These are phyloP conservation scores for Uropsilus gracilis DNA, from an alignment of 2,113 vertebrate species.

Conservation along the genomic window DNA sequence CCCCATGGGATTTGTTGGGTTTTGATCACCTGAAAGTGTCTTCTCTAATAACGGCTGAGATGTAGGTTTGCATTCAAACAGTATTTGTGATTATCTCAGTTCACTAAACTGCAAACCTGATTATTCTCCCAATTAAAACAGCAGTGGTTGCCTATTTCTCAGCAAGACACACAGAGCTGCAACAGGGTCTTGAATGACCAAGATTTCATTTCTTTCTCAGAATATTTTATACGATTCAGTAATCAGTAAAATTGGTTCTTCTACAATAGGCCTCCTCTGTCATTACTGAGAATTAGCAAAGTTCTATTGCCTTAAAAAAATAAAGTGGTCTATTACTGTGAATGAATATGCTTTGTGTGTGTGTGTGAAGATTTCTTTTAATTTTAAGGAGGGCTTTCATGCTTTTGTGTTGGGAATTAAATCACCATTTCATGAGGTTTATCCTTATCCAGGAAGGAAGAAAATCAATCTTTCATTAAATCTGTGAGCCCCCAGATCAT, in stretches of 20 bases:
- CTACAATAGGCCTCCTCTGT: constrained; percentile 63
- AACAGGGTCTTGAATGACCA: constrained; percentile 70
- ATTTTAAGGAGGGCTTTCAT: constrained; percentile 64
- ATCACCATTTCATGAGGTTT: constrained; percentile 67
- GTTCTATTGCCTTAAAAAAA: constrained; percentile 65
- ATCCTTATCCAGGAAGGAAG: constrained; percentile 47
- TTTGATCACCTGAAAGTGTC: constrained; percentile 66
- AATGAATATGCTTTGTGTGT: constrained; percentile 57
- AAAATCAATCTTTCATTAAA: constrained; percentile 73
- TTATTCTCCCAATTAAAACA: constrained; percentile 74
- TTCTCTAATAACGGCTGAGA: constrained; percentile 53
- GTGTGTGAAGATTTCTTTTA: constrained; percentile 63
- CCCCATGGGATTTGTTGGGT: neutral
- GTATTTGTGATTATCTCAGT: constrained; percentile 72
- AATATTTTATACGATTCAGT: constrained; percentile 80
- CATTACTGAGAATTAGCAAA: constrained; percentile 79
- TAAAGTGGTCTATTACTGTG: constrained; percentile 70
- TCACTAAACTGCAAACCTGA: constrained; percentile 72
- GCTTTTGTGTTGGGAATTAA: constrained; percentile 72
- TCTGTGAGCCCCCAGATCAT: constrained; percentile 35
- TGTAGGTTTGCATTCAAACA: constrained; percentile 35
- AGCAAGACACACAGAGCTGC: constrained; percentile 68
- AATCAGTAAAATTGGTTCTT: constrained; percentile 78
- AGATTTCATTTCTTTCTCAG: constrained; percentile 80
- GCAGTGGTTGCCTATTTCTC: constrained; percentile 69